phyloP scores from a whole-genome alignment of 2,797 vertebrate genomes.

The Pangasius mekongensis region DNA sequence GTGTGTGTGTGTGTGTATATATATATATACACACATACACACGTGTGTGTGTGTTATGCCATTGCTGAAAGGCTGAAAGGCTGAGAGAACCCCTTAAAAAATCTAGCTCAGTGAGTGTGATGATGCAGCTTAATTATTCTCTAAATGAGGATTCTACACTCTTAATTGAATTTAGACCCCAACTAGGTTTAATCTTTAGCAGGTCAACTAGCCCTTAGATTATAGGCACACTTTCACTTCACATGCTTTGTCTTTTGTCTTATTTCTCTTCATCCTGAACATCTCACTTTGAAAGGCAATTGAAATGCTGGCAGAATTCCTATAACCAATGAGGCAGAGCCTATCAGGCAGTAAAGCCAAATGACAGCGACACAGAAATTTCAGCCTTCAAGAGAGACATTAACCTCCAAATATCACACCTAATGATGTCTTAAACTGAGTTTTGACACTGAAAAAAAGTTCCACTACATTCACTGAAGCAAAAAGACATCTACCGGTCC shows the following conservation, averaged over 20 bases:
- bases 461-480: conserved; percentile 53
- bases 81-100: neutral
- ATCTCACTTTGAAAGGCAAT: conserved; percentile 33
- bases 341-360: conserved; percentile 41
- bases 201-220: neutral
- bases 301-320: conserved; percentile 27
- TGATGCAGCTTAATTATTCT: neutral
- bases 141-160: neutral
- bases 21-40: no score
- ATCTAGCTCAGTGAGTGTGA: neutral
- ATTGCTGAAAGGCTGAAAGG: neutral
- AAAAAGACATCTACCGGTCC: conserved; percentile 51
- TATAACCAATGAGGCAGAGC: conserved; percentile 45
- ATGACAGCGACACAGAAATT: conserved; percentile 38
- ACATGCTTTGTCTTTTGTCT: conserved; percentile 12
- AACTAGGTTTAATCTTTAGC: conserved; percentile 2
- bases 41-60: neutral
- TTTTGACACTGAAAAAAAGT: conserved; percentile 17
- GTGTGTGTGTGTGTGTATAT: no score
- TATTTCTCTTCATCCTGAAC: conserved; percentile 6
- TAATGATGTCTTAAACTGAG: conserved; percentile 35
- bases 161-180: neutral
- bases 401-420: conserved; percentile 41
- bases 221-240: neutral
- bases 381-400: conserved; percentile 37